Base-by-base conservation (phyloP, 2,888 invertebrate species). In the Leptopilina syphax region DNA sequence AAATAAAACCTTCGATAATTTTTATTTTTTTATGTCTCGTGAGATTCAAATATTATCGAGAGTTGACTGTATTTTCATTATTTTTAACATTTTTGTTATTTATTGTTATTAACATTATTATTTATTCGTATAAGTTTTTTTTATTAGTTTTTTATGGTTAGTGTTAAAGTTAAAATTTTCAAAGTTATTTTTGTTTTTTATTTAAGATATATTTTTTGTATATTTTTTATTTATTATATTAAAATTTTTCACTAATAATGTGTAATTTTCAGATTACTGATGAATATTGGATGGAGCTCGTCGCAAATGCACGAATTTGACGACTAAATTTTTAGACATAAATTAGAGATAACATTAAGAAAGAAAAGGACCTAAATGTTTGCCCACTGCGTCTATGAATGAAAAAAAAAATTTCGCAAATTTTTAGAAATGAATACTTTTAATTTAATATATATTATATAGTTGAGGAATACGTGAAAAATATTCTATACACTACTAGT, bases 291-390 rank as follows among this genome's bases (percentile, higher is more conserved):
- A 12, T 91, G 91, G 91, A 84, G 86, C 76, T 13, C 84, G 13
- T 78, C 84, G 3, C 90, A 90, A 81, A 86, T 86, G 70, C 83
- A 88, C 81, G 86, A 88, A 79, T 91, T 91, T 80, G 88, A 88
- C 73, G 89, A 88, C 81, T 90, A 88, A 84, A n/a, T 57, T 57
- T 44, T 60, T 7, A 60, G 4, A 34, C 27, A 27, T 13, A 8
- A 13, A 5, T 57, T 50, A 50, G 50, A 50, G 50, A 5, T 34
- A 34, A 34, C 34, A 34, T 10, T 24, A 1, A 50, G 13, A 13
- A 66, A 66, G 3, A 12, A 47, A 24, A 24, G 68, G 68, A 68
- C 24, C 54, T 54, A 54, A 73, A 34, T 41, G 24, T n/a, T 13
- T 73, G 8, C 34, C 9, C 10, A 13, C 3, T 65, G 12, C 4